These are phyloP conservation scores for Momotus momota DNA, from an alignment of 2,797 vertebrate genomes.

Conservation along the genomic window DNA sequence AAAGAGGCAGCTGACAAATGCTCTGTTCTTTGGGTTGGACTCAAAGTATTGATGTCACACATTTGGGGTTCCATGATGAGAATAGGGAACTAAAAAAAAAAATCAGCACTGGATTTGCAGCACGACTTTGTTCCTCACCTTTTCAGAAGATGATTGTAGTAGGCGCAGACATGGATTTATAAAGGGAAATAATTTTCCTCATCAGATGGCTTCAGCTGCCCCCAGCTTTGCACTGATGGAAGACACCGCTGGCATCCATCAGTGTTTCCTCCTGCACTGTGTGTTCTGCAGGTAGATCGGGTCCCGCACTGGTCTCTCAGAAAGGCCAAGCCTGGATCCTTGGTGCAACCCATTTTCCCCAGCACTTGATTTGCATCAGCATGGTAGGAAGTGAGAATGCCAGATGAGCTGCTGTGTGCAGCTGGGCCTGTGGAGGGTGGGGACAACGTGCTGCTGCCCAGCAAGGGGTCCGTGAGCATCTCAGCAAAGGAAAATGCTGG, in stretches of 20 bases:
- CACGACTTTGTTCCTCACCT: neutral
- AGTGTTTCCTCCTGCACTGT: fast-evolving
- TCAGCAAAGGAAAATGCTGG: neutral
- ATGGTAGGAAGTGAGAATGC: neutral
- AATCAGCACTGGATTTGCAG: neutral
- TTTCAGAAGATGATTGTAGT: neutral
- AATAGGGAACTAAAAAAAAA: neutral
- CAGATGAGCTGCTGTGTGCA: neutral
- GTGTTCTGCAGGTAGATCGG: neutral
- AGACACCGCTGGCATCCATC: neutral
- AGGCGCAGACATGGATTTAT: neutral
- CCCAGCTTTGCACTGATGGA: neutral
- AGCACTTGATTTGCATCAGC: neutral
- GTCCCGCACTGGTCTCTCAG: neutral
- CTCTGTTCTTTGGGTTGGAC: neutral
- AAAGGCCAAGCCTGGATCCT: fast-evolving
- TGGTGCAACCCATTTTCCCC: fast-evolving
- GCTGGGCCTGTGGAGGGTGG: neutral
- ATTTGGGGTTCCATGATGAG: neutral
- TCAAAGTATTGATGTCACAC: neutral
- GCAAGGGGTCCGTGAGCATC: neutral
- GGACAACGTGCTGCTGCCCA: fast-evolving
- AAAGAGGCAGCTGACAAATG: neutral
- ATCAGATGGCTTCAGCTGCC: neutral
- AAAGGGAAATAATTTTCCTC: neutral